Conservation (phyloP, 2,113 vertebrate genomes). For the Daboia siamensis region DNA sequence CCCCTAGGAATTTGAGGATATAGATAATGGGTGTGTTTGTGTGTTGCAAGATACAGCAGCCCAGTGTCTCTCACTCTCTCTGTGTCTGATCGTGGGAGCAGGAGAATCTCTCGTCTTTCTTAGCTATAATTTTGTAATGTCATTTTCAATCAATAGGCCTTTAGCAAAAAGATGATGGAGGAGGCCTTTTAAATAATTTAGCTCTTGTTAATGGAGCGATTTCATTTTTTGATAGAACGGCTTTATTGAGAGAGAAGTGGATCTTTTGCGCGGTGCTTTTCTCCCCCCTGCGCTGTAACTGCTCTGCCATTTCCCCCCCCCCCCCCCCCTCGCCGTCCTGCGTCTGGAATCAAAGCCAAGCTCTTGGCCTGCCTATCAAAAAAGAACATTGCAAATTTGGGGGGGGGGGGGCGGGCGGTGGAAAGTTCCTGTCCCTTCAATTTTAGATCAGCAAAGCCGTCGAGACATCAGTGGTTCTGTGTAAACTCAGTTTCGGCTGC, state of each 20-base stretch:
- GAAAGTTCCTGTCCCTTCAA: not conserved
- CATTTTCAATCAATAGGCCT: conserved; percentile 54
- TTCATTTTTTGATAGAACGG: conserved; percentile 44
- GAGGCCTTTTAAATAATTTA: conserved; percentile 54
- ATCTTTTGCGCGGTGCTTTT: conserved; percentile 45
- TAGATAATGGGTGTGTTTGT: not conserved
- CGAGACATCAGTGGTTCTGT: not conserved
- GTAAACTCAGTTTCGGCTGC: not conserved
- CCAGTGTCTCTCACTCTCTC: not conserved
- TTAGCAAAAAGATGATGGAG: conserved; percentile 52
- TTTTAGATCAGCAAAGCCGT: not conserved
- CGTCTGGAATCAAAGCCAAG: not conserved
- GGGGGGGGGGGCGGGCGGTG: too few relatives aligned
- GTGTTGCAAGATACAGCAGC: not conserved
- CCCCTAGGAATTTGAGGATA: not conserved
- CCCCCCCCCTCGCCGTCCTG: not conserved
- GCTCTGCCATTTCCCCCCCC: not conserved
- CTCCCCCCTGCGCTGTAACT: conserved; percentile 33
- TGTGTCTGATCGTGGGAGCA: not conserved
- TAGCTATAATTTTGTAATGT: conserved; percentile 36
- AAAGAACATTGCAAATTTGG: not conserved
- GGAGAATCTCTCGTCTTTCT: conserved; percentile 36
- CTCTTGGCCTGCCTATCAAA: not conserved
- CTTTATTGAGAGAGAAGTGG: conserved; percentile 41
- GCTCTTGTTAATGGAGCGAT: conserved; percentile 51